Conservation (phyloP, 2,797 vertebrate species). For the Cyclura pinguis region DNA sequence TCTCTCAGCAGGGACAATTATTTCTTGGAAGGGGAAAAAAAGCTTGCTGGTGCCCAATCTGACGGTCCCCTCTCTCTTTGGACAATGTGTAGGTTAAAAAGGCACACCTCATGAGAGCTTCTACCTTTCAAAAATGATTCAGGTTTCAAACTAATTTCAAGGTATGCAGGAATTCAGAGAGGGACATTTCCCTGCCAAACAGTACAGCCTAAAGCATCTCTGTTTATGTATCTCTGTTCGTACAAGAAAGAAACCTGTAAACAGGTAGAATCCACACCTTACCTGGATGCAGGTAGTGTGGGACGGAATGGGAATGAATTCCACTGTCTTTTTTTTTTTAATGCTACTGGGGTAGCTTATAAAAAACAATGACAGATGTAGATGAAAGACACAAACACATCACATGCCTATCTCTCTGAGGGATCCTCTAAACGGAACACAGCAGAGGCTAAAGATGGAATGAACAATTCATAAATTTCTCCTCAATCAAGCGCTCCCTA, state of each 20-base stretch:
- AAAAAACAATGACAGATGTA: neutral
- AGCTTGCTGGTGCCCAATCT: neutral
- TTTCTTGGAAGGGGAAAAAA: neutral
- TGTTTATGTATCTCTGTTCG: rapidly evolving
- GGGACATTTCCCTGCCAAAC: neutral
- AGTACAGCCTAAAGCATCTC: neutral
- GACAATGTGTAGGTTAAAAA: neutral
- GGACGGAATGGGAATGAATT: neutral
- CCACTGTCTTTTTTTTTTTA: neutral
- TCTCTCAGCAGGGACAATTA: too few relatives aligned
- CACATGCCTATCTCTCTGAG: rapidly evolving
- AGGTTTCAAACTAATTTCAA: neutral
- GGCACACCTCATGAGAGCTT: neutral
- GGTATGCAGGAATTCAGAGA: neutral
- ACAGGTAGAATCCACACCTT: neutral
- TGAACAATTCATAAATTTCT: too few relatives aligned
- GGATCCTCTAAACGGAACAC: neutral
- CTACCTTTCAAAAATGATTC: neutral
- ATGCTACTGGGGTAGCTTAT: neutral
- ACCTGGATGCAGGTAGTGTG: too few relatives aligned
- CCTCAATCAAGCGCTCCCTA: too few relatives aligned
- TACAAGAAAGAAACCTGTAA: neutral
- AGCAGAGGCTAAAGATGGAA: too few relatives aligned
- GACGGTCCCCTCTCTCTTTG: neutral
- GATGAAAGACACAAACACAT: neutral